A percentile compares a stretch with the other conserved stretches of the same genome.
Conservation (phyloP, 1,140 invertebrate genomes). For the Tetranychus cinnabarinus region DNA sequence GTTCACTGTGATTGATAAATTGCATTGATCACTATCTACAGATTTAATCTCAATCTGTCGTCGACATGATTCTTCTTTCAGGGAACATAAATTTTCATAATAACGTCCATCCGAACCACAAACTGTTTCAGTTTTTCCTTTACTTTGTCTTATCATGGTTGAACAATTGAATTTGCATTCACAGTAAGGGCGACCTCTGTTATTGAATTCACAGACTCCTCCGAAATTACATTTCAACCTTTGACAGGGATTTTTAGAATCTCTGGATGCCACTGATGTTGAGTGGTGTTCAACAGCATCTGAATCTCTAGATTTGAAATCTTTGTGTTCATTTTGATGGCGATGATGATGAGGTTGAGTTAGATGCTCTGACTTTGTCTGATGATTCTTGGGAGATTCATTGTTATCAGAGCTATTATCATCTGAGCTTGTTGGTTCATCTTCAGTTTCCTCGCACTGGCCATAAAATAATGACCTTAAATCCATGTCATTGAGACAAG, state of each 20-base stretch:
- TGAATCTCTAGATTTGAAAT: no score
- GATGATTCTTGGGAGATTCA: no score
- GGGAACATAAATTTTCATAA: slow-evolving; percentile 53
- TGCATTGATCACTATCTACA: no score
- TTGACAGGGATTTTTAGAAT: slow-evolving; percentile 2
- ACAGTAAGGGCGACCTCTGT: slow-evolving; percentile 6
- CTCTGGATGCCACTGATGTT: no score
- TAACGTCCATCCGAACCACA: slow-evolving; percentile 43
- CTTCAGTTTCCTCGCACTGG: neutral
- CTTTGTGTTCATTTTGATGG: no score
- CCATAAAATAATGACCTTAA: neutral
- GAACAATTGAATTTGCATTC: slow-evolving; percentile 10
- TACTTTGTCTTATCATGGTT: neutral
- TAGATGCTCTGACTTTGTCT: no score
- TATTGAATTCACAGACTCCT: slow-evolving; percentile 10
- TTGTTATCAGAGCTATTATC: neutral
- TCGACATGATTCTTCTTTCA: slow-evolving; percentile 62
- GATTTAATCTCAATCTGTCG: slow-evolving; percentile 27
- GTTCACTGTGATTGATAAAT: no score
- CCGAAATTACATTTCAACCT: slow-evolving; percentile 10
- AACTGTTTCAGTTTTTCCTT: neutral
- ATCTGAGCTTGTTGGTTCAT: neutral
- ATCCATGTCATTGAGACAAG: slow-evolving; percentile 42
- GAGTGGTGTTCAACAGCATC: no score
- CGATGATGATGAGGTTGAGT: no score